These are phyloP conservation scores for Sebastes fasciatus DNA, from an alignment of 2,113 vertebrate genomes.

Conservation along the genomic window DNA sequence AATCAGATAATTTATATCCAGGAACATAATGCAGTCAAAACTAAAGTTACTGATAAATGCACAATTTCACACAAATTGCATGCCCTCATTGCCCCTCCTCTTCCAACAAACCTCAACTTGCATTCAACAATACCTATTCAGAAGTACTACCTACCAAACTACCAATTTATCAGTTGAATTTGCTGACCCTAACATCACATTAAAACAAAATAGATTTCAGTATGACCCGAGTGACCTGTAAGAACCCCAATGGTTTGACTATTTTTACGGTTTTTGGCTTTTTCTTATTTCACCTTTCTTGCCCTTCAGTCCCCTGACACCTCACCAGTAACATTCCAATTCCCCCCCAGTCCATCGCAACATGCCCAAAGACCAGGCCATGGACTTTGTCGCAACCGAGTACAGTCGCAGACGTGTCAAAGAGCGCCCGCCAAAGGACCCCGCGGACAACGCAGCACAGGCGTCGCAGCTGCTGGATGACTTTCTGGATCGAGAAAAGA, in stretches of 20 bases:
- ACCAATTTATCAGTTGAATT: neutral
- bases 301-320: slow-evolving; percentile 9
- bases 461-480: slow-evolving; percentile 83
- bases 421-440: slow-evolving; percentile 74
- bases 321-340: slow-evolving; percentile 52
- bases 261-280: neutral
- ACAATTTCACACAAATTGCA: neutral
- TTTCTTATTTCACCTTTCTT: slow-evolving; percentile 1
- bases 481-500: slow-evolving; percentile 79
- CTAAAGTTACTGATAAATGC: neutral
- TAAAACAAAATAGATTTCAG: neutral
- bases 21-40: slow-evolving; percentile 5
- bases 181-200: neutral
- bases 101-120: neutral
- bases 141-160: neutral
- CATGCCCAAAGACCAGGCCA: slow-evolving; percentile 86
- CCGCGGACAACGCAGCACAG: slow-evolving; percentile 76
- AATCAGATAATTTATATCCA: neutral
- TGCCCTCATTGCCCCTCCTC: too few relatives aligned
- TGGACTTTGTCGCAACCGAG: slow-evolving; percentile 81
- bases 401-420: slow-evolving; percentile 75
- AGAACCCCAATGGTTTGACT: neutral
- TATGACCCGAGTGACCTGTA: neutral
- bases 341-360: slow-evolving; percentile 79
- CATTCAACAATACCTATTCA: neutral